Conservation (phyloP, 1,140 invertebrate genomes). For the Anoplophora glabripennis region DNA sequence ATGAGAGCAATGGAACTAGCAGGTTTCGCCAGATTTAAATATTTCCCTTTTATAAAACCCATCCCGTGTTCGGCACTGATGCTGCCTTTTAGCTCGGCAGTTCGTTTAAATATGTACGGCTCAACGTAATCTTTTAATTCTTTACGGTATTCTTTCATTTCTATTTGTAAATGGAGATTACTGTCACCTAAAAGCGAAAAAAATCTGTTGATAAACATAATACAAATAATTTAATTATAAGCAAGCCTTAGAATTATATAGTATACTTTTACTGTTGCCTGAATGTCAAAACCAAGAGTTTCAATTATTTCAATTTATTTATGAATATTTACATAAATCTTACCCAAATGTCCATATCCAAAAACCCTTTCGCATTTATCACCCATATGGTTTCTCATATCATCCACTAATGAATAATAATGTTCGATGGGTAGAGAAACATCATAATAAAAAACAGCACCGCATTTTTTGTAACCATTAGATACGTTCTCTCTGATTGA, state of each 20-base stretch:
- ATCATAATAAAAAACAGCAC: conserved; percentile 94
- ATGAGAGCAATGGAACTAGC: conserved; percentile 72
- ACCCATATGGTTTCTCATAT: conserved; percentile 64
- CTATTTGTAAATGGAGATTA: conserved; percentile 89
- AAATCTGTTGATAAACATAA: too few relatives aligned
- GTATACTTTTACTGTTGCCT: too few relatives aligned
- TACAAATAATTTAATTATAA: too few relatives aligned
- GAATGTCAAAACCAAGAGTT: too few relatives aligned
- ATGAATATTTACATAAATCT: conserved; percentile 37
- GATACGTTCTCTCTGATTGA: conserved; percentile 80
- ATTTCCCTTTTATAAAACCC: conserved; percentile 84
- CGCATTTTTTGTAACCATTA: conserved; percentile 71
- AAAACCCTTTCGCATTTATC: conserved; percentile 60
- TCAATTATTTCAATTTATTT: too few relatives aligned
- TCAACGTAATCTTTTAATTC: conserved; percentile 72
- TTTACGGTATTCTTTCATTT: conserved; percentile 64
- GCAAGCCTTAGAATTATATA: too few relatives aligned
- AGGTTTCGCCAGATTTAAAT: conserved; percentile 79
- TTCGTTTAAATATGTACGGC: conserved; percentile 85
- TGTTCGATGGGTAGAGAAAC: conserved; percentile 78
- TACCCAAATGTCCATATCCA: conserved; percentile 91
- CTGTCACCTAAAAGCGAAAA: conserved; percentile 66
- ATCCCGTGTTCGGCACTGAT: conserved; percentile 96
- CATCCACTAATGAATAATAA: conserved; percentile 80
- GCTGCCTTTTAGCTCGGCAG: conserved; percentile 74